Evolutionary conservation across 1,140 invertebrate genomes (phyloP), one percentile per base, ranked within the genome.

Genomic region (Ceratosolen solmsi): DNA sequence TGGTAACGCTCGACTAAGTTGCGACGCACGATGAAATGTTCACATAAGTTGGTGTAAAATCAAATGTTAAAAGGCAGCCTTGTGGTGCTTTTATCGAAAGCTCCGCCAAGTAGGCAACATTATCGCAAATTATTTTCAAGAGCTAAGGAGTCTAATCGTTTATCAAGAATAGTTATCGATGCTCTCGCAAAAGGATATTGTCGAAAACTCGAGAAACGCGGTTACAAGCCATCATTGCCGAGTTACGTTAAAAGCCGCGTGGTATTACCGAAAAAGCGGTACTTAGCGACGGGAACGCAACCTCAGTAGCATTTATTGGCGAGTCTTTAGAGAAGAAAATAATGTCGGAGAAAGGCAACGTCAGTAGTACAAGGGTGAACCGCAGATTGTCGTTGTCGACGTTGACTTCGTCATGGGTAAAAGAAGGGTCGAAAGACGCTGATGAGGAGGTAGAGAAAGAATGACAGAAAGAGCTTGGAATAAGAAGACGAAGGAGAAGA

Each of bases 261-360:
- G 27, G 2, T 0, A 33, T 63, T 63, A 33, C 27, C 60, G 30
- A 63, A 33, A 63, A 63, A 25, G 60, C 15, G 41, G 5, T 5
- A 46, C 5, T 46, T 46, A 46, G 41, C 5, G 41, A 7, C 41
- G 51, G 51, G 20, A 54, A 4, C 51, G 51, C 51, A 38, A n/a
- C 36, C 33, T 68, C 33, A 5, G 63, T 38, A 68, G 63, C 36
- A 68, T 22, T 68, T 11, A 4, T 3, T 38, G 27, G 33, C 15
- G 4, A 68, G 63, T 68, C 63, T n/a, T 68, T 68, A 68, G 38
- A 38, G 63, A n/a, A 68, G 33, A 68, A 38, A 68, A 38, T 68
- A 68, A 68, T 38, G 63, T 36, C 27, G 0, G 15, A 36, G 63
- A 38, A 38, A 38, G 17, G 11, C n/a, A 68, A 20, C 63, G 63